Evolutionary conservation across 1,140 invertebrate species (phyloP).

Genomic region (Penaeus indicus): DNA sequence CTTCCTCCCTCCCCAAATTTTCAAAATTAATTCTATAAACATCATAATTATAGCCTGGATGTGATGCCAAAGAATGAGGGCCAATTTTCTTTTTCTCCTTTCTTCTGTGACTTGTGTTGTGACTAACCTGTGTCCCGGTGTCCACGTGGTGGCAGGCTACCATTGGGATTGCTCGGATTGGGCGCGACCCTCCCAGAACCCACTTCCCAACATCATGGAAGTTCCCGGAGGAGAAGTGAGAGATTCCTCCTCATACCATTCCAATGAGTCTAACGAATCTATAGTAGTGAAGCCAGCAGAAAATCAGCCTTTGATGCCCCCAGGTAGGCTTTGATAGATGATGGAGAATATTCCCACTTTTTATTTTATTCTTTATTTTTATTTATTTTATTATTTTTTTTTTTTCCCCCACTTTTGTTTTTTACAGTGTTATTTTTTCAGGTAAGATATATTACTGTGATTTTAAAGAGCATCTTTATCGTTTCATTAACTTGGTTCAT

Average conservation of each 20-base stretch:
- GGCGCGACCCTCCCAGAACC: constrained; percentile 85
- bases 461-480: too few species aligned
- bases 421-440: too few species aligned
- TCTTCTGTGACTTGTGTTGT: constrained; percentile 4
- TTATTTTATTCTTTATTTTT: constrained; percentile 12
- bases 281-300: constrained; percentile 73
- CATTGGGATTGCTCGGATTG: constrained; percentile 98
- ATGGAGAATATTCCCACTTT: neutral
- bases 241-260: constrained; percentile 89
- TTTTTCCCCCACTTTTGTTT: too few species aligned
- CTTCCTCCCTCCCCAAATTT: too few species aligned
- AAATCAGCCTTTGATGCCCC: constrained; percentile 69
- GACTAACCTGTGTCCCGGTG: constrained; percentile 37
- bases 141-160: constrained; percentile 77
- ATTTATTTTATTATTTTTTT: neutral
- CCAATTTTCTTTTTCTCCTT: too few species aligned
- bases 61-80: too few species aligned
- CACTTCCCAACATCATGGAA: constrained; percentile 91
- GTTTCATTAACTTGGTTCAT: too few species aligned
- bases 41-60: too few species aligned
- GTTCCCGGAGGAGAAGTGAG: constrained; percentile 91
- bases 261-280: constrained; percentile 88
- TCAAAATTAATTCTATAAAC: too few species aligned
- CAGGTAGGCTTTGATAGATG: constrained; percentile 70
- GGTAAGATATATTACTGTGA: too few species aligned